Percentiles rank a stretch among this genome's conserved stretches.
These are phyloP conservation scores for Ellobius talpinus DNA, from an alignment of 2,113 vertebrate genomes.

Conservation along the genomic window DNA sequence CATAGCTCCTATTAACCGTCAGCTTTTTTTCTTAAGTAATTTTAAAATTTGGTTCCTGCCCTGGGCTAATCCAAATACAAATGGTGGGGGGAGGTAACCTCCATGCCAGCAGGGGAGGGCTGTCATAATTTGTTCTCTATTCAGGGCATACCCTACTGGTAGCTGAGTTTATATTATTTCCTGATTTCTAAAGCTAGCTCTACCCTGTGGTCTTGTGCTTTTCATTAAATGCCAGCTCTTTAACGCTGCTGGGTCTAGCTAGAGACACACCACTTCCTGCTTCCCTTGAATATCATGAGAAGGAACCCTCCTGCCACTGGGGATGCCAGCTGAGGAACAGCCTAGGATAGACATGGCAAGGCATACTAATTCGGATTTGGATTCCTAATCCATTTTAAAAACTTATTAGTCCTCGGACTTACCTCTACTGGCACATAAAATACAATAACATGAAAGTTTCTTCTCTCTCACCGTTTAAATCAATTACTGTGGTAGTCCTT, in stretches of 20 bases:
- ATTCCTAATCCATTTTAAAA: constrained; percentile 55
- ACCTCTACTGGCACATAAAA: constrained; percentile 13
- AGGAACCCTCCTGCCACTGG: constrained; percentile 53
- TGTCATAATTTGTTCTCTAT: constrained; percentile 30
- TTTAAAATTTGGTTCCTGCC: constrained; percentile 80
- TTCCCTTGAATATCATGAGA: constrained; percentile 50
- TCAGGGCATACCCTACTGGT: constrained; percentile 53
- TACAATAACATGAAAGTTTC: background rate
- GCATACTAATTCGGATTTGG: constrained; percentile 41
- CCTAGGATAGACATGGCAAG: constrained; percentile 1
- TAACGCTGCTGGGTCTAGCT: constrained; percentile 44
- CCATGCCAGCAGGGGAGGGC: constrained; percentile 28
- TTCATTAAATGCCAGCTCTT: constrained; percentile 70
- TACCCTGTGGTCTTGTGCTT: constrained; percentile 69
- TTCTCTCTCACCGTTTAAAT: background rate
- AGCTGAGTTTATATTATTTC: constrained; percentile 45
- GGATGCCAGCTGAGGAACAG: background rate
- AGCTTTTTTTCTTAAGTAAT: constrained; percentile 81
- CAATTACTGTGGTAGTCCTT: background rate
- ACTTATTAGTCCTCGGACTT: constrained; percentile 3
- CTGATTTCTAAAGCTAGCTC: constrained; percentile 53
- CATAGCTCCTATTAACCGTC: constrained; percentile 80
- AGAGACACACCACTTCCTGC: constrained; percentile 30
- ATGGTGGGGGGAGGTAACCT: constrained; percentile 39
- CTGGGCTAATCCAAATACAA: constrained; percentile 59